Percentiles rank a stretch among this genome's conserved stretches.
Evolutionary conservation across 2,888 invertebrate species (phyloP).

Genomic region (Parelbella ahira): DNA sequence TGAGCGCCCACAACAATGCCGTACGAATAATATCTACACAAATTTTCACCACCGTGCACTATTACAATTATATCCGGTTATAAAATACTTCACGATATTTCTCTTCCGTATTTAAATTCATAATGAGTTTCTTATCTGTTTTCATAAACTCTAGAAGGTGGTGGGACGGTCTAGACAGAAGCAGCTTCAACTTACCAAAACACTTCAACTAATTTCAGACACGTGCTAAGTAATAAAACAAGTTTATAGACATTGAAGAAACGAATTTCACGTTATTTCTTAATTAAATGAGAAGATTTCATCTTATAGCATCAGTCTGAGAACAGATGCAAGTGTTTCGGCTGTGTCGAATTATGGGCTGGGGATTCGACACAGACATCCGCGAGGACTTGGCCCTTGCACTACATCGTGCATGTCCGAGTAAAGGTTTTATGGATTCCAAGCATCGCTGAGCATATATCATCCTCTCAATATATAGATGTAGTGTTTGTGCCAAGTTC

Average conservation of each 20-base stretch:
- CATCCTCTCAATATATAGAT: background rate
- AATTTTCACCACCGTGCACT: too few relatives aligned
- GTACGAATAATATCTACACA: too few relatives aligned
- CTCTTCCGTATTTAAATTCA: too few relatives aligned
- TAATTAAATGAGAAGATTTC: background rate
- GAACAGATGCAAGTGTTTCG: background rate
- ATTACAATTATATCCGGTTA: too few relatives aligned
- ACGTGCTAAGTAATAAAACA: too few relatives aligned
- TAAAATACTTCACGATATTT: too few relatives aligned
- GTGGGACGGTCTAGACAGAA: background rate
- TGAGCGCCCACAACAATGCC: background rate
- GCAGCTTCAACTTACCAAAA: background rate
- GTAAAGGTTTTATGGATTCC: background rate
- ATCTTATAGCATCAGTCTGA: constrained; percentile 4
- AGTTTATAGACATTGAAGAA: too few relatives aligned
- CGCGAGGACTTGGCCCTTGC: constrained; percentile 3
- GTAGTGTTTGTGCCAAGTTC: constrained; percentile 8
- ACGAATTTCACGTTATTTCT: too few relatives aligned
- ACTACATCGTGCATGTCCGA: background rate
- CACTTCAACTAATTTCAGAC: background rate
- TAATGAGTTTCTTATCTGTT: too few relatives aligned
- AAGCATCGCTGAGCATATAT: too few relatives aligned
- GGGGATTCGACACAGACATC: constrained; percentile 8
- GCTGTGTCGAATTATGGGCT: constrained; percentile 17
- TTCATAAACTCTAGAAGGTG: background rate